Evolutionary conservation across 2,888 invertebrate species (phyloP).

Genomic region (Conus canariensis): DNA sequence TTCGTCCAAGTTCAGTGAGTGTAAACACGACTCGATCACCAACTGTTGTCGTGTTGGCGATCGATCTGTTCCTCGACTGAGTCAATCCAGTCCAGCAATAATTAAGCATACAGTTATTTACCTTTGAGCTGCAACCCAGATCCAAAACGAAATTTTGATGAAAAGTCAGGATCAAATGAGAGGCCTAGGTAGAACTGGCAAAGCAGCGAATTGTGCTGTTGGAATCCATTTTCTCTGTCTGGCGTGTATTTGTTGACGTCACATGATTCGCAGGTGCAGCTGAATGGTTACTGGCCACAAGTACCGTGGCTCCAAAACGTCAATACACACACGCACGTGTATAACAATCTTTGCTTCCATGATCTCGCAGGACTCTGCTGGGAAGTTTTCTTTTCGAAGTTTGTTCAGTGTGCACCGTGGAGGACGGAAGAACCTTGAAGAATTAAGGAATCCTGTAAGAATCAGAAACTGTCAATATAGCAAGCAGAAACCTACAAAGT

Average conservation of each 20-base stretch:
- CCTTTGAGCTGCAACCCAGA: background rate
- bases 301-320: too few species aligned
- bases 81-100: too few species aligned
- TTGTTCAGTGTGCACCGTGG: background rate
- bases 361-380: too few species aligned
- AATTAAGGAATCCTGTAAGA: background rate
- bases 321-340: too few species aligned
- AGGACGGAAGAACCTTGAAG: background rate
- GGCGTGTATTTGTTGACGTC: constrained; percentile 35
- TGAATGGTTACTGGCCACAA: background rate
- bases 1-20: too few species aligned
- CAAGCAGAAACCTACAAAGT: too few species aligned
- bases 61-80: too few species aligned
- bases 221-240: constrained; percentile 31
- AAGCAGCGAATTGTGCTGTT: constrained; percentile 2
- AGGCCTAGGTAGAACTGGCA: background rate
- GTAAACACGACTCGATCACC: too few species aligned
- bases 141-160: background rate
- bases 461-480: background rate
- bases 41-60: too few species aligned
- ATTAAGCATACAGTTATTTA: background rate
- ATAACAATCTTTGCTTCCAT: too few species aligned
- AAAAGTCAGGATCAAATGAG: background rate
- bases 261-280: background rate
- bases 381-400: background rate